These are phyloP conservation scores for Tetrapedia diversipes DNA, from an alignment of 2,888 invertebrate genomes.

Conservation along the genomic window DNA sequence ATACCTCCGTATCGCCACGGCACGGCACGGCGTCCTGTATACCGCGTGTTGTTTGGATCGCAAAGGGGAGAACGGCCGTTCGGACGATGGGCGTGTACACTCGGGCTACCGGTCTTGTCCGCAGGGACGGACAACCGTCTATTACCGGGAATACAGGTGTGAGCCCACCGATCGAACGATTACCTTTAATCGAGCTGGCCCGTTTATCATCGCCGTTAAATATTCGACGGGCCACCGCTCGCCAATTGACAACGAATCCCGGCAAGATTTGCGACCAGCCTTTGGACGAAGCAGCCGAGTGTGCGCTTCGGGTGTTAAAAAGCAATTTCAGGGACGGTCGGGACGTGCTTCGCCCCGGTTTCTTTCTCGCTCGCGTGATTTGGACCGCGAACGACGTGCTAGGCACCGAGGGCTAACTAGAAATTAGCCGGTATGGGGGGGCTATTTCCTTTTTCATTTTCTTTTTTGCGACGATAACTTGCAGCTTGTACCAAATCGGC, in stretches of 20 bases:
- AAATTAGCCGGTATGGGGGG: too few species aligned
- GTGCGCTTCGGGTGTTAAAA: not conserved
- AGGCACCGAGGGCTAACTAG: too few species aligned
- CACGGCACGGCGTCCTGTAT: constrained; percentile 38
- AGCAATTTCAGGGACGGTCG: not conserved
- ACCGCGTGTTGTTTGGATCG: constrained; percentile 59
- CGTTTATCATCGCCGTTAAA: constrained; percentile 55
- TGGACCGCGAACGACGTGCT: not conserved
- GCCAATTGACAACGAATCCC: constrained; percentile 18
- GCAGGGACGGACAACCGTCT: constrained; percentile 67
- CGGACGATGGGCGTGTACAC: constrained; percentile 67
- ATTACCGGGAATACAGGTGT: constrained; percentile 67
- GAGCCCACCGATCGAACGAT: constrained; percentile 57
- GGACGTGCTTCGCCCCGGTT: not conserved
- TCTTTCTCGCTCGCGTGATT: constrained; percentile 4
- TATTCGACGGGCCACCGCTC: constrained; percentile 17
- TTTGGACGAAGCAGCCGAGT: not conserved
- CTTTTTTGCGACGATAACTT: too few species aligned
- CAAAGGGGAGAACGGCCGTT: constrained; percentile 43
- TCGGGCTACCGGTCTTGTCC: constrained; percentile 68
- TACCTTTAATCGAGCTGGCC: constrained; percentile 51
- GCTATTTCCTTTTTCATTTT: too few species aligned
- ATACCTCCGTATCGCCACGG: constrained; percentile 52
- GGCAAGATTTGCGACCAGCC: not conserved
- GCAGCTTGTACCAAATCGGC: too few species aligned